Evolutionary conservation across 2,888 invertebrate species (phyloP), one percentile per base, ranked within the genome.

Genomic region (Drosophila rubida): DNA sequence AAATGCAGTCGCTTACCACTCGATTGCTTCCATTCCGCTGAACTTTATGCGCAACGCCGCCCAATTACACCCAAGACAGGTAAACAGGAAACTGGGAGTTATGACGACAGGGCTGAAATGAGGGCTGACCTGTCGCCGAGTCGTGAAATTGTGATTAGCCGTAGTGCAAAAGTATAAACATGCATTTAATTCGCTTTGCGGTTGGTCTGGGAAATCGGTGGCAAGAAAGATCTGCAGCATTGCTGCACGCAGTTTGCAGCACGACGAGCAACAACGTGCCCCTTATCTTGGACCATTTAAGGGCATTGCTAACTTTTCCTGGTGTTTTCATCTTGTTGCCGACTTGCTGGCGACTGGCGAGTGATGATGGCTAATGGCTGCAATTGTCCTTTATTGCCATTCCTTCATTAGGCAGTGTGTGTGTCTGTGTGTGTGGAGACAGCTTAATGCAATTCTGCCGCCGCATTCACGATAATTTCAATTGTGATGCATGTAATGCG

Each of bases 341-440:
- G 4, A 32, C 11, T 32, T 4, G 11, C 11, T n/a, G 8, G 9
- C 2, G 8, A 9, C 27, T 8, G 27, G 8, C 27, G 27, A 19
- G 45, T 30, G 16, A 30, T 30, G n/a, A 7, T 30, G n/a, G 8
- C 30, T 27, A 55, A 39, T 45, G 51, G 16, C 8, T 48, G 63
- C 76, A 82, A 72, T 69, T 77, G 85, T 81, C 85, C 85, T 81
- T 87, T 79, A 75, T 84, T 64, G 87, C 75, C 75, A 75, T 86
- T 83, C 84, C 75, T 77, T 80, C 66, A 80, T 72, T 75, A 72
- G 66, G 57, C 46, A 57, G 55, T 53, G 41, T 51, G 42, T 70
- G 69, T 77, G 66, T 54, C 46, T 53, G 55, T 53, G 41, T 51
- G 42, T 70, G 69, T 77, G 55, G 49, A 61, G 68, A 72, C 61